Percentiles rank a stretch among this genome's conserved stretches.
These are phyloP conservation scores for honey bee (Apis mellifera) DNA, from an alignment of 1,140 invertebrate genomes.

Conservation along the genomic window Amel_HAv3.1 CM009934.2:9270001-9270500, in stretches of 20 bases:
- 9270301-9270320: constrained; percentile 66
- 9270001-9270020: constrained; percentile 3
- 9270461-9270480: constrained; percentile 31
- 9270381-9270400: constrained; percentile 56
- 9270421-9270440: constrained; percentile 6
- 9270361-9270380: neutral
- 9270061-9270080: constrained; percentile 40
- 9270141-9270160: too few species aligned
- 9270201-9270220: too few species aligned
- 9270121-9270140: too few species aligned
- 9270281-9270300: constrained; percentile 64
- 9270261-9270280: constrained; percentile 57
- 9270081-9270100: constrained; percentile 60
- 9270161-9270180: too few species aligned
- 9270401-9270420: constrained; percentile 44
- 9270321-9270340: constrained; percentile 71
- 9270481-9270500: constrained; percentile 41
- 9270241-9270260: constrained; percentile 65
- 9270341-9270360: constrained; percentile 62
- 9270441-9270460: constrained; percentile 25
- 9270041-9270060: constrained; percentile 51
- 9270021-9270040: constrained; percentile 48
- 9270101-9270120: constrained; percentile 15
- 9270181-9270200: too few species aligned
- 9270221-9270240: constrained; percentile 41